A percentile compares a stretch with the other conserved stretches of the same genome.
Conservation (phyloP, 2,113 vertebrate species). For the Copsychus sechellarum region DNA sequence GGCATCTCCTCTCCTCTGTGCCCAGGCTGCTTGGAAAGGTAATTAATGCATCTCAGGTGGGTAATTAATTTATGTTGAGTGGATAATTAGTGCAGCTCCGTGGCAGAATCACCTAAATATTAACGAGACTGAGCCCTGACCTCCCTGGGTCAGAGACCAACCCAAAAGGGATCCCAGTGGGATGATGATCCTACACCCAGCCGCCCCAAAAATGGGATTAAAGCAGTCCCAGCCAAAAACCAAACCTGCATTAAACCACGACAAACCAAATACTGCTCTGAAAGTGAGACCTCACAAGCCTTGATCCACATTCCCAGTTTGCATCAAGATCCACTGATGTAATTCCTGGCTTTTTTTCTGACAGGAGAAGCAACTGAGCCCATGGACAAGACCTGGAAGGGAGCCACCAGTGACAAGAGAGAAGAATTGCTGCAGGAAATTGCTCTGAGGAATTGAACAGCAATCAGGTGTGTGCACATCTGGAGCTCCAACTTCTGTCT, state of each 20-base stretch:
- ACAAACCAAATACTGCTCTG: accelerated
- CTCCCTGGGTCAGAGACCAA: background rate
- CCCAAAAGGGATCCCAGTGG: background rate
- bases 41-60: background rate
- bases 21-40: background rate
- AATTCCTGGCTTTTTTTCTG: background rate
- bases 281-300: background rate
- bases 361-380: background rate
- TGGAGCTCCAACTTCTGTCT: background rate
- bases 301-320: background rate
- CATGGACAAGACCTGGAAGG: background rate
- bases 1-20: background rate
- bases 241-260: too few relatives aligned
- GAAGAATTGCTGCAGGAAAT: background rate
- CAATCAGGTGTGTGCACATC: accelerated
- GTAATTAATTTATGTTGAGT: background rate
- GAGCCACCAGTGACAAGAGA: accelerated
- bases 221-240: background rate
- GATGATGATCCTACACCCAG: background rate
- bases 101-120: background rate
- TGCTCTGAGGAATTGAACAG: background rate
- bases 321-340: accelerated
- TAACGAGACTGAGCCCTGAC: background rate
- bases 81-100: background rate
- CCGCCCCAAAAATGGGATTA: background rate